Base-by-base conservation (phyloP, 1,140 invertebrate species). In the Epicauta chinensis region DNA sequence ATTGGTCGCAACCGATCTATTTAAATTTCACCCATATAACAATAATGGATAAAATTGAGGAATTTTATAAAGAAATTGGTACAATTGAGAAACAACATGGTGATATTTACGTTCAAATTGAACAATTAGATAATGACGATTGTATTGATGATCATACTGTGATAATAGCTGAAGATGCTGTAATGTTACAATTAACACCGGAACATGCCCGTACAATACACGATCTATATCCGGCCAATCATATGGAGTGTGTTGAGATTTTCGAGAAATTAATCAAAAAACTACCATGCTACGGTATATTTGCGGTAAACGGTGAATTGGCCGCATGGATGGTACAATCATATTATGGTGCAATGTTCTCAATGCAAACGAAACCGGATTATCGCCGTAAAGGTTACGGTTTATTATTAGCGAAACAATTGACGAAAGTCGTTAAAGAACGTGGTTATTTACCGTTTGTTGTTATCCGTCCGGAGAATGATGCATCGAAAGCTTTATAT, bases 271-370 rank as follows among this genome's bases (percentile, higher is more conserved):
- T 89, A 17, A 85, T 89, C 35, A 75, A 77, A 38, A 79, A 79
- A 56, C 72, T 89, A 44, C 85, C 86, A 7, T 86, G 86, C 10
- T 84, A 85, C 62, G 87, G 87, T 9, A 81, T 91, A 47, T 89
- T 89, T 68, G 78, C 80, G 4, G 71, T 71, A 37, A 71, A 72
- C 30, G 82, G 81, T 16, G 77, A 82, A 55, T 68, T 89, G 15
- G 86, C 84, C 5, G 87, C 86, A 5, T 89, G 86, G 86, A 89
- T 90, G 86, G 83, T 89, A 17, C 87, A 91, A 62, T 89, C 86
- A 2, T 91, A 91, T 70, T 91, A 91, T 67, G 87, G 87, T 14
- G 87, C 87, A 35, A 89, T 91, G 87, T 89, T 89, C 69, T 89
- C 87, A n/a, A 91, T 91, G 87, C 86, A 89, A 71, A 91, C 87